Evolutionary conservation across 2,113 vertebrate species (phyloP).

Genomic region (rat (Rattus norvegicus)): GRCr8 NC_086039.1:51515001-51515500

Average conservation of each 20-base stretch:
- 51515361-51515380: background rate
- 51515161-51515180: background rate
- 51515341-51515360: background rate
- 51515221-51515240: background rate
- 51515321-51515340: background rate
- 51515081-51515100: background rate
- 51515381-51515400: background rate
- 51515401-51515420: background rate
- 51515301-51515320: background rate
- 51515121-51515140: constrained; percentile 39
- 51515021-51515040: constrained; percentile 38
- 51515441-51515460: background rate
- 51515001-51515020: constrained; percentile 40
- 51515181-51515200: constrained; percentile 2
- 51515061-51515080: background rate
- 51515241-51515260: background rate
- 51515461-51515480: background rate
- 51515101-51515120: constrained; percentile 36
- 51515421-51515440: background rate
- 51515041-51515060: background rate
- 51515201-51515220: constrained; percentile 6
- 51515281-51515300: background rate
- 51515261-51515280: constrained; percentile 16
- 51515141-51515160: background rate
- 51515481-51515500: background rate